phyloP scores from a whole-genome alignment of 2,113 vertebrate species.

The Neopipo cinnamomea region DNA sequence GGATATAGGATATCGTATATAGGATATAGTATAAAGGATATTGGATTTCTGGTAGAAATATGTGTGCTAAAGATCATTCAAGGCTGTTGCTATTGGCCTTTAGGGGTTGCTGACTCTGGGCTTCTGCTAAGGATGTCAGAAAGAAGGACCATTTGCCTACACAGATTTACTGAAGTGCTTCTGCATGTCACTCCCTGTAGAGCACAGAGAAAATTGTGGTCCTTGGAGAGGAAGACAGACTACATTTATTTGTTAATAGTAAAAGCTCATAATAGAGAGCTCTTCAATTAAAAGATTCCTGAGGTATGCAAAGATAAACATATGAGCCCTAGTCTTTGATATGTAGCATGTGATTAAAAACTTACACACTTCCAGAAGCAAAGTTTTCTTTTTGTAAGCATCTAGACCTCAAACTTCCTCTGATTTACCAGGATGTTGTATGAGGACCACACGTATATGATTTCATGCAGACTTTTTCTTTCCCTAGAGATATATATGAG shows the following conservation, averaged over 20 bases:
- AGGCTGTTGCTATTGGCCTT: neutral
- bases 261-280: neutral
- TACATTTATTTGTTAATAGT: neutral
- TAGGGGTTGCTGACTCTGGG: neutral
- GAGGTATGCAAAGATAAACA: neutral
- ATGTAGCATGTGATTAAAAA: neutral
- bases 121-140: neutral
- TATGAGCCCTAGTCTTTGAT: neutral
- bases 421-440: neutral
- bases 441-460: neutral
- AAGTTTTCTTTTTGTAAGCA: neutral
- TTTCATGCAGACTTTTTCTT: neutral
- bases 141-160: neutral
- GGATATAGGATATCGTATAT: neutral
- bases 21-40: neutral
- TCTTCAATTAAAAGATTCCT: neutral
- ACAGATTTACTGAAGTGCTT: neutral
- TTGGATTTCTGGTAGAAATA: neutral
- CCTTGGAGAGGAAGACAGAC: neutral
- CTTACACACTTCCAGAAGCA: neutral
- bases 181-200: fast-evolving
- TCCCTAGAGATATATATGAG: neutral
- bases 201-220: neutral
- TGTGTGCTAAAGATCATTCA: neutral
- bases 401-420: neutral